phyloP scores from a whole-genome alignment of 2,888 invertebrate species.

The Punctoribates punctum region DNA sequence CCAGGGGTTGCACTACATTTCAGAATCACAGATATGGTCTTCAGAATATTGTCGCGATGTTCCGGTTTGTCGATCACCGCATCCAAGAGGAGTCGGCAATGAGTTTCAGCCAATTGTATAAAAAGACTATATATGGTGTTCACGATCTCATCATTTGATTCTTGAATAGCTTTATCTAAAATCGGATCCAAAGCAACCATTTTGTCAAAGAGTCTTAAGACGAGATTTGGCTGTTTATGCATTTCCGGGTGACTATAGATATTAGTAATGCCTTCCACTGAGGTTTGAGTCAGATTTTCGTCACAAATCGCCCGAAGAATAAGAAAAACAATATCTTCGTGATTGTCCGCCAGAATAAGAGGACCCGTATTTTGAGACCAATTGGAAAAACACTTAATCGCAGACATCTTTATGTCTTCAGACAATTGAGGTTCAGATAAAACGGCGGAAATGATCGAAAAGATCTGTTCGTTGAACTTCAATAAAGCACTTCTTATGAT shows the following conservation, averaged over 20 bases:
- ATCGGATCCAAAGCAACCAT: constrained; percentile 60
- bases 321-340: constrained; percentile 52
- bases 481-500: constrained; percentile 46
- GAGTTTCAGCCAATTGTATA: constrained; percentile 66
- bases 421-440: constrained; percentile 45
- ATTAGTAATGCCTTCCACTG: constrained; percentile 63
- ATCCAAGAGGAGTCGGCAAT: constrained; percentile 61
- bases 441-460: constrained; percentile 51
- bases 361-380: constrained; percentile 64
- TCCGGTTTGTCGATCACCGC: constrained; percentile 58
- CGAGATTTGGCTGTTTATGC: constrained; percentile 58
- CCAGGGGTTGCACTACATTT: constrained; percentile 76
- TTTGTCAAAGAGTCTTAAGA: constrained; percentile 61
- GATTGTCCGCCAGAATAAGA: constrained; percentile 53
- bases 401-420: constrained; percentile 49
- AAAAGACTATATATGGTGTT: constrained; percentile 54
- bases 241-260: constrained; percentile 63
- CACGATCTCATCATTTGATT: constrained; percentile 58
- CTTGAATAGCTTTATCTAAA: constrained; percentile 51
- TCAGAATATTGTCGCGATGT: constrained; percentile 59
- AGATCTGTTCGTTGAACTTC: constrained; percentile 50
- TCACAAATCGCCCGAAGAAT: constrained; percentile 52
- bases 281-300: constrained; percentile 59
- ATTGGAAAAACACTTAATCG: constrained; percentile 54
- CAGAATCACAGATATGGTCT: constrained; percentile 69